Percentiles rank a stretch among this genome's conserved stretches.
phyloP scores from a whole-genome alignment of 2,113 vertebrate species.

The Saguinus midas region DNA sequence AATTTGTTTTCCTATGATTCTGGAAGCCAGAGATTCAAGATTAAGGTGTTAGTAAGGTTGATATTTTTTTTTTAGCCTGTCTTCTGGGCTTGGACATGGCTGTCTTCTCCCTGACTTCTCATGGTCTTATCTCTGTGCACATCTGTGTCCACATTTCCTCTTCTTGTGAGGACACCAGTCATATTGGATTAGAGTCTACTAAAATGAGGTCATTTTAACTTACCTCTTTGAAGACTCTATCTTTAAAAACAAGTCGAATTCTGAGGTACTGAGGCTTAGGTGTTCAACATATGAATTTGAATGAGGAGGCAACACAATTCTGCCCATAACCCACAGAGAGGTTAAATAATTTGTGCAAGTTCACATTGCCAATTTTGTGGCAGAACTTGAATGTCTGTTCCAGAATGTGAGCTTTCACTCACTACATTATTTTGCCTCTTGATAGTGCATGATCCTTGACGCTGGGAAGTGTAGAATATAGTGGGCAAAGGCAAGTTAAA shows the following conservation, averaged over 20 bases:
- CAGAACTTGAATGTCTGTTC: neutral
- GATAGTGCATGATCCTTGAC: neutral
- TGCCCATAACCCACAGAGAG: neutral
- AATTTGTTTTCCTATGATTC: neutral
- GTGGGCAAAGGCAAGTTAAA: neutral
- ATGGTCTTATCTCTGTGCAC: neutral
- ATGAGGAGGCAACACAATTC: too few relatives aligned
- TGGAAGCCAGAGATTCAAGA: too few relatives aligned
- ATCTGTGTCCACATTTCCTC: neutral
- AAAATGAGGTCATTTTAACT: neutral
- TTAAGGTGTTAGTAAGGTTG: too few relatives aligned
- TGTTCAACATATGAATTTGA: neutral
- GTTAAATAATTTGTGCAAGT: neutral
- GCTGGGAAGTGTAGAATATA: neutral
- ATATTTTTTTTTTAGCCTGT: too few relatives aligned
- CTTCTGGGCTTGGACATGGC: neutral
- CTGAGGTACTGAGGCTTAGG: too few relatives aligned
- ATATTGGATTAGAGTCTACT: neutral
- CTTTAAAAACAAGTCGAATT: neutral
- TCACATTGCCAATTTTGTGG: neutral
- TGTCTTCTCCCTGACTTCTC: neutral
- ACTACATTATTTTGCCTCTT: neutral
- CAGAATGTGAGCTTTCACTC: neutral
- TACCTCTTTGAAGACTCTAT: neutral
- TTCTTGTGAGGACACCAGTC: neutral